Evolutionary conservation across 2,888 invertebrate species (phyloP), one percentile per base, ranked within the genome.

Genomic region (Lapara coniferarum): DNA sequence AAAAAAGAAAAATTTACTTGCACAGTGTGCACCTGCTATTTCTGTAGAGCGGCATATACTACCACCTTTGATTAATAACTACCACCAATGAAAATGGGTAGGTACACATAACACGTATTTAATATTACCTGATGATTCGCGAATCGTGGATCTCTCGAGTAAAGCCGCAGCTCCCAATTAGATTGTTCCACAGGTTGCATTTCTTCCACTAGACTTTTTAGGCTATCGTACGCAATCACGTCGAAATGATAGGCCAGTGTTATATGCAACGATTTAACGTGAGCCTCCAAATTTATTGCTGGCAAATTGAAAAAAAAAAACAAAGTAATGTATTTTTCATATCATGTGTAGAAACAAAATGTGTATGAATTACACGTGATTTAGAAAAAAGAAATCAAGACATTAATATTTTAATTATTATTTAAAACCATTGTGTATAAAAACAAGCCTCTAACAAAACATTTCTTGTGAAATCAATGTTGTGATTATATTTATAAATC

Each of bases 231-330:
- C 68, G 96, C 96, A 25, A 94, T 93, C 79, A 95, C 94, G 14
- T 96, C 95, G 88, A 98, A 98, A 89, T 97, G 97, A 91, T 98
- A 98, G 19, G 98, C 98, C 82, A 98, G 92, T 10, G 98, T 98
- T 79, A 98, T 94, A 89, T 98, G 98, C 68, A 98, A 93, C 12
- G 97, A 97, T 87, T 98, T 98, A 68, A 97, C 96, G 84, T 97
- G 97, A 0, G 97, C 96, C 85, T 97, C 97, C 81, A 97, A 92
- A 81, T 95, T 95, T 78, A 97, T 95, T 19, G 96, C 96, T 96
- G 90, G 71, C 57, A 59, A 19, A 66, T 30, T 58, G 67, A 55
- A 74, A 67, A 71, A 73, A 70, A 30, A 67, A 71, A 73, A 70
- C 19, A 66, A 70, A 68, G 66, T 56, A 57, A 56, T 30, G 44